A percentile compares a stretch with the other conserved stretches of the same genome.
These are phyloP conservation scores for Centropristis striata DNA, from an alignment of 2,113 vertebrate species.

Conservation along the genomic window DNA sequence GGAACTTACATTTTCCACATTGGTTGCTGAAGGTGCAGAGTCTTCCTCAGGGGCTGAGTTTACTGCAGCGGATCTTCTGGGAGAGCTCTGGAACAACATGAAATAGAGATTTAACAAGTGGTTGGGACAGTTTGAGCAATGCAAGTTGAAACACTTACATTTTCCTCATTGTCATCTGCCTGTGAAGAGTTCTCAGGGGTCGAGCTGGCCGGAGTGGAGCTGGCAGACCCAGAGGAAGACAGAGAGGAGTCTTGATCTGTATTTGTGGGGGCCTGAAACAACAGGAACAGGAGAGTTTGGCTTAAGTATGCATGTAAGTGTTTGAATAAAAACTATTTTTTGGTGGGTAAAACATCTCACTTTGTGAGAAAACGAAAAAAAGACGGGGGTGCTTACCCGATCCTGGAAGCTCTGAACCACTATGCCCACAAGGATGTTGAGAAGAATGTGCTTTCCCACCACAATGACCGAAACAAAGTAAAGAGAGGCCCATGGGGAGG, in stretches of 20 bases:
- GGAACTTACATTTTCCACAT: not conserved
- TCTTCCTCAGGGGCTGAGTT: too few species aligned
- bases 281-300: not conserved
- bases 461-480: constrained; percentile 18
- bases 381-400: not conserved
- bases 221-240: not conserved
- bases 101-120: not conserved
- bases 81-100: not conserved
- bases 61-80: too few species aligned
- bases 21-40: not conserved
- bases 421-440: constrained; percentile 45
- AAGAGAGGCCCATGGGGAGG: not conserved
- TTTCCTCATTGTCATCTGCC: too few species aligned
- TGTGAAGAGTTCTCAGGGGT: too few species aligned
- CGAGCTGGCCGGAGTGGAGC: fast-evolving
- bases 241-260: not conserved
- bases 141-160: too few species aligned
- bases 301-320: too few species aligned
- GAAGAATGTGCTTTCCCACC: constrained; percentile 20
- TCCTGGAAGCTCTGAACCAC: constrained; percentile 19
- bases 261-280: not conserved
- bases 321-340: too few species aligned
- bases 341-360: not conserved
- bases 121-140: too few species aligned
- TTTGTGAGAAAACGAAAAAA: not conserved